phyloP scores from a whole-genome alignment of 1,140 invertebrate species.

The Orussus abietinus region DNA sequence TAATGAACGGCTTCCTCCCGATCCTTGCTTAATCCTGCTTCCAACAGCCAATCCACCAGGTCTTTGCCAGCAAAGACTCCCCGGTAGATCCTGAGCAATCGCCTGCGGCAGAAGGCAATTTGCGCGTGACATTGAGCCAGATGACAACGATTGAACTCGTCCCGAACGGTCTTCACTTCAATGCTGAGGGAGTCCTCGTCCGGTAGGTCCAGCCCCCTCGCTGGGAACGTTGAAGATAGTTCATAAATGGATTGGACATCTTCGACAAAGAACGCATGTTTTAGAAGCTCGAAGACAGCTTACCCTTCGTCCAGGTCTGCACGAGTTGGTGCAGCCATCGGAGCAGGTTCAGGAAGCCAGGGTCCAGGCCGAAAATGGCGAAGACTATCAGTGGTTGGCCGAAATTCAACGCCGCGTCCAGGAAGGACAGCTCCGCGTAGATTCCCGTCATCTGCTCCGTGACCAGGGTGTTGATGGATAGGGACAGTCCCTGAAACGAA shows the following conservation, averaged over 20 bases:
- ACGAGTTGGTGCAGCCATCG: slow-evolving; percentile 37
- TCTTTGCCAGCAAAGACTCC: slow-evolving; percentile 79
- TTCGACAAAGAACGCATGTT: too few species aligned
- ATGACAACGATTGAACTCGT: slow-evolving; percentile 85
- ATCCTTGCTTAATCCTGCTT: slow-evolving; percentile 71
- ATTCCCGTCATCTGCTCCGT: slow-evolving; percentile 83
- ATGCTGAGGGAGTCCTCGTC: slow-evolving; percentile 68
- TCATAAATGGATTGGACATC: slow-evolving; percentile 4
- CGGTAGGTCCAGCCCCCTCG: slow-evolving; percentile 57
- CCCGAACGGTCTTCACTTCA: slow-evolving; percentile 78
- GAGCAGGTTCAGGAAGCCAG: slow-evolving; percentile 49
- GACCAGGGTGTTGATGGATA: slow-evolving; percentile 82
- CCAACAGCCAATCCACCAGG: slow-evolving; percentile 82
- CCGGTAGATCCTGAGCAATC: slow-evolving; percentile 69
- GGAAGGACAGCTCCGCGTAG: slow-evolving; percentile 85
- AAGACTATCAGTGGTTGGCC: slow-evolving; percentile 84
- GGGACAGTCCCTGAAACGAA: slow-evolving; percentile 68
- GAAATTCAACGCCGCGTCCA: slow-evolving; percentile 84
- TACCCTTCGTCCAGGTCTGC: slow-evolving; percentile 33
- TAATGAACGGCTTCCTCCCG: slow-evolving; percentile 75
- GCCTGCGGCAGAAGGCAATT: slow-evolving; percentile 66
- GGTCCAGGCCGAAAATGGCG: slow-evolving; percentile 81
- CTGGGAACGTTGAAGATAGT: slow-evolving; percentile 12
- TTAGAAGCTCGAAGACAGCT: too few species aligned
- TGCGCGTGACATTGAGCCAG: slow-evolving; percentile 74